Evolutionary conservation across 2,797 vertebrate genomes (phyloP).

Genomic region (Falco peregrinus): DNA sequence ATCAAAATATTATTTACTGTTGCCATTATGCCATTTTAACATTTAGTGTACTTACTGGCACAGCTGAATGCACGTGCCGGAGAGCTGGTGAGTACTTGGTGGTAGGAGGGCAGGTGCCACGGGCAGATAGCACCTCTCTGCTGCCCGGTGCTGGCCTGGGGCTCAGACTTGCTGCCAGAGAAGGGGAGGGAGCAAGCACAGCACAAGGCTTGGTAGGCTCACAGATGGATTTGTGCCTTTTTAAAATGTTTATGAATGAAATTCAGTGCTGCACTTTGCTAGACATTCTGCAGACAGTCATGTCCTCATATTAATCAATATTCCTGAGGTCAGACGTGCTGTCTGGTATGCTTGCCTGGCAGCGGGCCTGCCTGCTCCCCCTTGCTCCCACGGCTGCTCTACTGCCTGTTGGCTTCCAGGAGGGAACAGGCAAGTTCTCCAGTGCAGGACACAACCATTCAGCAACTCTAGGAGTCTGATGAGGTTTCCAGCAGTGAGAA

Average conservation of each 20-base stretch:
- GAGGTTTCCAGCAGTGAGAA: background rate
- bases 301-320: background rate
- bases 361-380: background rate
- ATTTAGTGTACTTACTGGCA: background rate
- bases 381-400: accelerated
- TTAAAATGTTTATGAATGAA: constrained; percentile 40
- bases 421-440: background rate
- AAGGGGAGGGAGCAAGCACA: accelerated
- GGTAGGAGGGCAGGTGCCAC: accelerated
- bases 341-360: background rate
- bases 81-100: background rate
- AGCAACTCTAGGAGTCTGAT: background rate
- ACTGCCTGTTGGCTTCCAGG: background rate
- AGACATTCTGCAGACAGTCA: constrained; percentile 8
- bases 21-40: background rate
- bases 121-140: background rate
- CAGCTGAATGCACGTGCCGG: background rate
- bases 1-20: background rate
- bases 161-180: background rate
- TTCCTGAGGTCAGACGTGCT: background rate
- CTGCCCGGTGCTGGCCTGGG: background rate
- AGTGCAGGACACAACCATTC: background rate
- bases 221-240: constrained; percentile 54
- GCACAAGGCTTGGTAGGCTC: background rate
- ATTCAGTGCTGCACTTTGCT: background rate